These are phyloP conservation scores for Morpho achilles DNA, from an alignment of 2,888 invertebrate genomes.

Conservation along the genomic window DNA sequence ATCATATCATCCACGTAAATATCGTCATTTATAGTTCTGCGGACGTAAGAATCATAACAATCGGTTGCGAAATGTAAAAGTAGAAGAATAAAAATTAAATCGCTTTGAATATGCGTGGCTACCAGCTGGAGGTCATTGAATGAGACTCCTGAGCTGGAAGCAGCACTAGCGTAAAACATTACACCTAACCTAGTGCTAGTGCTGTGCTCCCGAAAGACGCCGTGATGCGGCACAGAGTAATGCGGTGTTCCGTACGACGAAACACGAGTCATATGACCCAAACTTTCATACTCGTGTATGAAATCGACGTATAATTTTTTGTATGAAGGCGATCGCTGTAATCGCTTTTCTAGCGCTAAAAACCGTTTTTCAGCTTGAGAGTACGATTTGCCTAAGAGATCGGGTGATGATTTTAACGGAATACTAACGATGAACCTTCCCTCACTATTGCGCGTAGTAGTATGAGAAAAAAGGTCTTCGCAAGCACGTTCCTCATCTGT, in stretches of 20 bases:
- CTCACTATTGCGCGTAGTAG: slow-evolving; percentile 14
- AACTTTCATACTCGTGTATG: slow-evolving; percentile 23
- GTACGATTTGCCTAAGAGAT: slow-evolving; percentile 23
- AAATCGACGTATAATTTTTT: slow-evolving; percentile 26
- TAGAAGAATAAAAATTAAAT: slow-evolving; percentile 30
- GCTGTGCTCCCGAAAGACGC: slow-evolving; percentile 22
- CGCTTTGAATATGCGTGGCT: slow-evolving; percentile 29
- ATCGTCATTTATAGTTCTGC: slow-evolving; percentile 15
- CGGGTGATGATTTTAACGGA: slow-evolving; percentile 12
- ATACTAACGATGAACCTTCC: slow-evolving; percentile 20
- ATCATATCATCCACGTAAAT: slow-evolving; percentile 34
- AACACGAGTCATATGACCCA: slow-evolving; percentile 26
- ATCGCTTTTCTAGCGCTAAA: slow-evolving; percentile 21
- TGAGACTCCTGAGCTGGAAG: slow-evolving; percentile 16
- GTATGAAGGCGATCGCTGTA: slow-evolving; percentile 13
- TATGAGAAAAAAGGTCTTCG: slow-evolving; percentile 13
- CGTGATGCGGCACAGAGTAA: slow-evolving; percentile 26
- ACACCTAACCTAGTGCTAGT: background rate
- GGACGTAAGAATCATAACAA: slow-evolving; percentile 25
- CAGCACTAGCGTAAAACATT: slow-evolving; percentile 14
- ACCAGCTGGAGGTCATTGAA: slow-evolving; percentile 28
- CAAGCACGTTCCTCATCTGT: slow-evolving; percentile 15
- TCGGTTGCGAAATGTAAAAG: slow-evolving; percentile 36
- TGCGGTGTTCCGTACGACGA: slow-evolving; percentile 7
- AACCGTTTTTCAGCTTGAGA: slow-evolving; percentile 20